Conservation (phyloP, 2,888 invertebrate genomes). For the Eupithecia vulgata region DNA sequence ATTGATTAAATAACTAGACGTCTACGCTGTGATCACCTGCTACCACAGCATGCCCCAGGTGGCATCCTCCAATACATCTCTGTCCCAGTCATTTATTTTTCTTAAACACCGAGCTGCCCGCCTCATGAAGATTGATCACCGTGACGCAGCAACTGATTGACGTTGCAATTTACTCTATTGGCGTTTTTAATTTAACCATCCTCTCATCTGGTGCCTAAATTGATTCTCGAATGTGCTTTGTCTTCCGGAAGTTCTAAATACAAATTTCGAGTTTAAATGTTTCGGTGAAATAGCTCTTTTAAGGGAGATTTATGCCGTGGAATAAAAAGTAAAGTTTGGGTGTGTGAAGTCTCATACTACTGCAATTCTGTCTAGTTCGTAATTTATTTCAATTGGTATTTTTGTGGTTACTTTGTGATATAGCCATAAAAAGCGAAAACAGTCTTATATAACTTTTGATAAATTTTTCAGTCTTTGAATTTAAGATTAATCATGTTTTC, state of each 20-base stretch:
- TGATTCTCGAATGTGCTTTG: constrained; percentile 53
- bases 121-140: constrained; percentile 77
- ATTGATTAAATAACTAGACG: constrained; percentile 7
- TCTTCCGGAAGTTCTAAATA: constrained; percentile 25
- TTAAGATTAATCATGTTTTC: not conserved
- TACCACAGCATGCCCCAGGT: constrained; percentile 9
- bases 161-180: constrained; percentile 78
- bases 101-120: constrained; percentile 64
- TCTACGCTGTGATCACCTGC: not conserved
- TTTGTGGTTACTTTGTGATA: not conserved
- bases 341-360: not conserved
- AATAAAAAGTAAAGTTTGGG: not conserved
- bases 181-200: constrained; percentile 76
- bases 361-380: too few relatives aligned
- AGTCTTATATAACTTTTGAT: too few relatives aligned
- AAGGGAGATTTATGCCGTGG: constrained; percentile 23
- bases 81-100: constrained; percentile 73
- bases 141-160: constrained; percentile 76
- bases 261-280: constrained; percentile 10
- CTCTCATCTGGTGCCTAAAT: constrained; percentile 58
- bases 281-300: constrained; percentile 7
- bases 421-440: not conserved
- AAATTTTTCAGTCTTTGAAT: not conserved
- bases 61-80: constrained; percentile 28
- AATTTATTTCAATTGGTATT: not conserved